Evolutionary conservation across 2,797 vertebrate genomes (phyloP), one percentile per base, ranked within the genome.

Genomic region (Falco concolor): DNA sequence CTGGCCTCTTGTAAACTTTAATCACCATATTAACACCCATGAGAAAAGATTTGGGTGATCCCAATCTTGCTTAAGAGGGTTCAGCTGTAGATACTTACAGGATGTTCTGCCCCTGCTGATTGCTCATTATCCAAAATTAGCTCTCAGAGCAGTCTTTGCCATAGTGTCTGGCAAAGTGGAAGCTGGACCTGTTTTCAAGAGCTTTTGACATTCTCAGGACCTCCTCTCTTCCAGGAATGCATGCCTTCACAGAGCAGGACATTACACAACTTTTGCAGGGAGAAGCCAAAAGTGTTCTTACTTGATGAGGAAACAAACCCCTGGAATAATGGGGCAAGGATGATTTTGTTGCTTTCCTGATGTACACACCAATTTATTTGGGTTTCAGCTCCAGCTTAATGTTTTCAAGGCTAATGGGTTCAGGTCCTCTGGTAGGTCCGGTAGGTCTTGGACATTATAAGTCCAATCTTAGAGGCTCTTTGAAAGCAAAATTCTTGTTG

Each of bases 201-300:
- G 93, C 91, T 92, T 97, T 95, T 96, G 95, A 97, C 96, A 96
- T 96, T 97, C 95, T 95, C 95, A 96, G 95, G 95, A 96, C 95
- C 95, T 95, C 87, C 6, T 0, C 84, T 95, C 94, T 90, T 95
- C 83, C 88, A 95, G 90, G 96, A 96, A 95, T 95, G 93, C 78
- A 9, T 82, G 93, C 80, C 93, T 94, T 87, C 64, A 19, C 1
- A 3, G 50, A 75, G 80, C 38, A 45, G 81, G 70, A 77, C 4
- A 2, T 75, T 87, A 67, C 63, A 86, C 86, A 91, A 77, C 45
- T 44, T 91, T 95, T 90, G 45, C 56, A 70, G 80, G 72, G 77
- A 93, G 42, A 90, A 88, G 44, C 79, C 28, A 67, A 64, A 42
- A 81, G 49, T 4, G 0, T 13, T 67, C 59, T 60, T 83, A 60